Conservation (phyloP, 2,113 vertebrate species). For the Sinocyclocheilus anophthalmus region DNA sequence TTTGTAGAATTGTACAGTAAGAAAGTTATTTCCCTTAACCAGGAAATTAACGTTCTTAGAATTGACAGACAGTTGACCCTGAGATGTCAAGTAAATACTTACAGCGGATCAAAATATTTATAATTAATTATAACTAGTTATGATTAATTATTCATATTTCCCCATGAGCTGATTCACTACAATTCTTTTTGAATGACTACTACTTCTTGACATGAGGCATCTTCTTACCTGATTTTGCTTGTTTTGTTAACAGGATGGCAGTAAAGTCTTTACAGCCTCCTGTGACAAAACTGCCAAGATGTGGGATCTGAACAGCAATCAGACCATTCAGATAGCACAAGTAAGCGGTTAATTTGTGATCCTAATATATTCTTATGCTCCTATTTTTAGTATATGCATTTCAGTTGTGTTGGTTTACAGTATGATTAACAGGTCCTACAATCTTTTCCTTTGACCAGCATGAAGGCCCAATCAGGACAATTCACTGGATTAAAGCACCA, state of each 20-base stretch:
- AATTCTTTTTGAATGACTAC: neutral
- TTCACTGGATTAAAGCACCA: slow-evolving; percentile 98
- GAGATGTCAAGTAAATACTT: too few relatives aligned
- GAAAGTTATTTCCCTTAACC: too few relatives aligned
- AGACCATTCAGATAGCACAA: slow-evolving; percentile 97
- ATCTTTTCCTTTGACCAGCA: slow-evolving; percentile 76
- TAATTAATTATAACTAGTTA: too few relatives aligned
- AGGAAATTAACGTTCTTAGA: too few relatives aligned
- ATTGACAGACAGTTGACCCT: too few relatives aligned
- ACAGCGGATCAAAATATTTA: too few relatives aligned
- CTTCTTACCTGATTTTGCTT: slow-evolving; percentile 26
- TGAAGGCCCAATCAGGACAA: slow-evolving; percentile 92
- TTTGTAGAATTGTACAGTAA: too few relatives aligned
- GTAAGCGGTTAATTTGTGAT: slow-evolving; percentile 65
- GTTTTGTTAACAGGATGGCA: slow-evolving; percentile 85
- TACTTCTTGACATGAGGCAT: neutral
- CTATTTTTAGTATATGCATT: neutral
- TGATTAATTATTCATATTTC: too few relatives aligned
- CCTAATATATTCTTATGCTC: slow-evolving; percentile 5
- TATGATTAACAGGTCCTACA: neutral
- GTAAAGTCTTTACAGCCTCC: slow-evolving; percentile 97
- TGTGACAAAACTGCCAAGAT: slow-evolving; percentile 99
- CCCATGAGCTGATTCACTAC: too few relatives aligned
- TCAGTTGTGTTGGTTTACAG: neutral
- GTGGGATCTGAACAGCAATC: slow-evolving; percentile 99